A percentile compares a stretch with the other conserved stretches of the same genome.
These are phyloP conservation scores for Oncopodura yosiiana DNA, from an alignment of 1,140 invertebrate genomes.

Conservation along the genomic window DNA sequence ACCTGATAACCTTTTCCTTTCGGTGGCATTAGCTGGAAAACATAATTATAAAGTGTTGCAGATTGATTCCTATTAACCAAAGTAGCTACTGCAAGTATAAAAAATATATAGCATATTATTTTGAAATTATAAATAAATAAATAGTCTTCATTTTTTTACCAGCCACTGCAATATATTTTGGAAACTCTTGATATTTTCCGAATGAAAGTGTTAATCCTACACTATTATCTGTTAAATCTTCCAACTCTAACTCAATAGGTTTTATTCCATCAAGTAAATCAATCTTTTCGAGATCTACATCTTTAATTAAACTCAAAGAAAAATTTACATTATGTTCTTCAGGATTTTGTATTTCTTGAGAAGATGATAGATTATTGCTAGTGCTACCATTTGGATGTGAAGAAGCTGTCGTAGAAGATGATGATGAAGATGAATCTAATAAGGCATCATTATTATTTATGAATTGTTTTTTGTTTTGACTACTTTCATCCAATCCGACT, in stretches of 20 bases:
- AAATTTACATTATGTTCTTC: neutral
- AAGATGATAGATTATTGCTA: no score
- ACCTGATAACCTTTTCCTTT: constrained; percentile 34
- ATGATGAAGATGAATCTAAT: no score
- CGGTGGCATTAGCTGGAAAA: constrained; percentile 33
- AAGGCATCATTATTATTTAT: no score
- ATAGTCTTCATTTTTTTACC: no score
- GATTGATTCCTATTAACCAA: constrained; percentile 19
- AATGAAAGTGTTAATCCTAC: constrained; percentile 22
- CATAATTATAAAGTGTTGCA: constrained; percentile 23
- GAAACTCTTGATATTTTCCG: constrained; percentile 18
- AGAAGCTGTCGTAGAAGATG: no score
- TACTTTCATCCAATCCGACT: constrained; percentile 6
- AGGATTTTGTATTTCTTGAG: no score
- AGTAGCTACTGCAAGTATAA: no score
- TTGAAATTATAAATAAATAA: no score
- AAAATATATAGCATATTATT: no score
- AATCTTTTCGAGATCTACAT: constrained; percentile 30
- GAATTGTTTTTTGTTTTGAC: no score
- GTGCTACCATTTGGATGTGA: no score
- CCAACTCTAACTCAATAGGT: constrained; percentile 23
- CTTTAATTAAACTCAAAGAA: constrained; percentile 20
- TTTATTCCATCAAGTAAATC: constrained; percentile 26
- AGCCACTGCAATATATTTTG: constrained; percentile 11
- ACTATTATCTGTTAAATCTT: constrained; percentile 8